Evolutionary conservation across 1,140 invertebrate genomes (phyloP).

Genomic region (Trichogramma pretiosum): DNA sequence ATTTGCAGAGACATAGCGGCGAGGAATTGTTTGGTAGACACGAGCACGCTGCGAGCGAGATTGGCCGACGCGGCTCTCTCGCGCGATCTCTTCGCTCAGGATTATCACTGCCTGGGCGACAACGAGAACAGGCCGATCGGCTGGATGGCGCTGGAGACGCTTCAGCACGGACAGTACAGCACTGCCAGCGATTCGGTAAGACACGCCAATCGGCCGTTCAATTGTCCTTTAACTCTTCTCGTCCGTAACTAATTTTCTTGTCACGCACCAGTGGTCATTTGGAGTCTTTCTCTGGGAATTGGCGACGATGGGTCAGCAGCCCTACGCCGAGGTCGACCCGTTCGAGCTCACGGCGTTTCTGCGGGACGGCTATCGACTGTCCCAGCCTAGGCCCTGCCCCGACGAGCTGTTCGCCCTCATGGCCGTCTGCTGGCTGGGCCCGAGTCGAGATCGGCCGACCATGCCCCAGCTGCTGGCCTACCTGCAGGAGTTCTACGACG

Average conservation of each 20-base stretch:
- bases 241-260: background rate
- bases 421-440: conserved; percentile 82
- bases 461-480: conserved; percentile 76
- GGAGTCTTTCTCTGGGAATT: conserved; percentile 92
- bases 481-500: conserved; percentile 81
- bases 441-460: conserved; percentile 70
- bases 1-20: conserved; percentile 69
- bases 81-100: conserved; percentile 85
- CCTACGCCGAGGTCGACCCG: conserved; percentile 81
- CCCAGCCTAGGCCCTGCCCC: conserved; percentile 87
- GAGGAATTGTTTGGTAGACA: conserved; percentile 80
- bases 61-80: conserved; percentile 83
- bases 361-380: conserved; percentile 76
- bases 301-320: conserved; percentile 78
- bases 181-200: conserved; percentile 77
- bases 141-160: conserved; percentile 88
- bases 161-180: conserved; percentile 71
- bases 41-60: conserved; percentile 61
- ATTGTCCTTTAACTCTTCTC: no score
- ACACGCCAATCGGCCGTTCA: background rate
- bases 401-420: conserved; percentile 90
- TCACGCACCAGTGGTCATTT: conserved; percentile 71
- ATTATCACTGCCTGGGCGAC: conserved; percentile 90
- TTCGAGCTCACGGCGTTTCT: conserved; percentile 84
- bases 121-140: conserved; percentile 91